Evolutionary conservation across 2,113 vertebrate species (phyloP), one percentile per base, ranked within the genome.

Genomic region (Sphyrna mokarran): DNA sequence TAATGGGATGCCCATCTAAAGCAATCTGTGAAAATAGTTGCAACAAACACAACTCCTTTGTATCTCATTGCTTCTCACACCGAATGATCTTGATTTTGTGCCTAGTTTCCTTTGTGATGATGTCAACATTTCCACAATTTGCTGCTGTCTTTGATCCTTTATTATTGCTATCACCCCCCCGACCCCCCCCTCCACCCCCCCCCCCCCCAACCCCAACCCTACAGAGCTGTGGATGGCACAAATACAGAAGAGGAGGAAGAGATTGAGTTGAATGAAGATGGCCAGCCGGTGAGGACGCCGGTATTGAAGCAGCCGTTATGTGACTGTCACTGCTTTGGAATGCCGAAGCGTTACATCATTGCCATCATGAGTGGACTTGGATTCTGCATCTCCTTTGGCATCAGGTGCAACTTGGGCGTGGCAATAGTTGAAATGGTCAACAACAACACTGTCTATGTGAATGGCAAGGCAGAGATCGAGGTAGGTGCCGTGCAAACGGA

Each of bases 391-490:
- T 99, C 99, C 63, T 99, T 99, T 0, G 99, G 99, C 95, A 99
- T 99, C 96, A 97, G 99, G 11, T 99, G 99, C 96, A 99, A 99
- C 96, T 98, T 99, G 40, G 99, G 99, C 0, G 99, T 99, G 86
- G 99, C 99, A 97, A 99, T 99, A 0, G 99, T 99, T 96, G 98
- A 99, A 97, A 99, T 99, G 99, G 99, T 99, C 96, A 99, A 99
- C 97, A 99, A 99, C 95, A 99, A 97, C 97, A 99, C 99, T 0
- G 96, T 99, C 54, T 99, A 99, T 37, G 96, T 99, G 2, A 97
- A 99, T 0, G 99, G 99, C 40, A 99, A 99, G 87, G 97, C 98
- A 0, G 98, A 99, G 96, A 97, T 99, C 96, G 98, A 98, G 98
- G 99, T 99, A 95, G 96, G 96, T 96, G 18, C 10, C 33, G 0